These are phyloP conservation scores for Rhinogobius similis DNA, from an alignment of 2,113 vertebrate genomes.

Conservation along the genomic window DNA sequence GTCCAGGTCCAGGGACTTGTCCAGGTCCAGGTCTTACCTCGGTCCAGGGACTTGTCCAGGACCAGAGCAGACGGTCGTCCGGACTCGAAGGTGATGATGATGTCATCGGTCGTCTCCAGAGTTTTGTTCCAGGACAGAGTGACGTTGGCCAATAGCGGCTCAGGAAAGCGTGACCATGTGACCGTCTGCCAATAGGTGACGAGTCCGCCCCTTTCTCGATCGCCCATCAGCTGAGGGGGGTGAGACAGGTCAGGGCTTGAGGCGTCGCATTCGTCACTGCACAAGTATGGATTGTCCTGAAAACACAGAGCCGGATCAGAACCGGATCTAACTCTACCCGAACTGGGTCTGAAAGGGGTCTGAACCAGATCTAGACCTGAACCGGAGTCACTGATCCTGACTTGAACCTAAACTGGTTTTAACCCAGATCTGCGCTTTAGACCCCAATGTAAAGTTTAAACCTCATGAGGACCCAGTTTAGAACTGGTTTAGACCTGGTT, in stretches of 20 bases:
- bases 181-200: conserved; percentile 97
- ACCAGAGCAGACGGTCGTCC: conserved; percentile 96
- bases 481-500: no score
- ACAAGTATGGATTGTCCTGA: conserved; percentile 97
- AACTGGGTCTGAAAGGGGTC: background rate
- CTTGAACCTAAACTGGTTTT: no score
- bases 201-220: conserved; percentile 89
- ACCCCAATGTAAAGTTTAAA: no score
- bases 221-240: conserved; percentile 95
- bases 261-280: conserved; percentile 96
- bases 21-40: conserved; percentile 68
- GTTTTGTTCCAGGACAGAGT: conserved; percentile 98
- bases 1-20: no score
- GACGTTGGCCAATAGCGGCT: conserved; percentile 93
- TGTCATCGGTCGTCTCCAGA: conserved; percentile 94
- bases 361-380: background rate
- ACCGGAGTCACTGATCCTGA: background rate
- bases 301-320: background rate
- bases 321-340: conserved; percentile 65
- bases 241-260: conserved; percentile 93
- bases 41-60: conserved; percentile 94
- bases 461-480: no score
- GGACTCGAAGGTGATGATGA: conserved; percentile 93
- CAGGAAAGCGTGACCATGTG: conserved; percentile 93
- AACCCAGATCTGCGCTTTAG: no score